These are phyloP conservation scores for Lobophora halterata DNA, from an alignment of 2,888 invertebrate species.

Conservation along the genomic window DNA sequence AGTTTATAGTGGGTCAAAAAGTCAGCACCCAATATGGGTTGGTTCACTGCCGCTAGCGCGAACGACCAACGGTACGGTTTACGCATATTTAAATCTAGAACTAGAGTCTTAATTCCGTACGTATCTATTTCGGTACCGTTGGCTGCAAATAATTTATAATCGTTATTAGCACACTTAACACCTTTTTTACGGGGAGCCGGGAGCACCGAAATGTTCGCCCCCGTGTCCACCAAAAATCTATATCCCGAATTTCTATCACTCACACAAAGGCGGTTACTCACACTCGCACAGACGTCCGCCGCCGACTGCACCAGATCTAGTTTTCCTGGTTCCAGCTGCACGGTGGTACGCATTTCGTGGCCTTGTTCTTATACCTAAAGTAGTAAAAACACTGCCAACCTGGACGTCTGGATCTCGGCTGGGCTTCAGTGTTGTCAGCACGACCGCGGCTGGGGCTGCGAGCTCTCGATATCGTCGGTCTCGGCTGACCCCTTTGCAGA, in stretches of 20 bases:
- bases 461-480: not conserved
- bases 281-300: slow-evolving; percentile 7
- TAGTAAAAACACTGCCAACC: slow-evolving; percentile 14
- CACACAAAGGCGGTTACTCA: slow-evolving; percentile 14
- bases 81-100: slow-evolving; percentile 28
- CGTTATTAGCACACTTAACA: not conserved
- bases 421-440: too few relatives aligned
- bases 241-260: slow-evolving; percentile 9
- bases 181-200: slow-evolving; percentile 6
- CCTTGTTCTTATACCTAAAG: slow-evolving; percentile 9
- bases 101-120: slow-evolving; percentile 20
- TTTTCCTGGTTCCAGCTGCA: slow-evolving; percentile 21
- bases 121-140: slow-evolving; percentile 25
- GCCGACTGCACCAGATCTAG: slow-evolving; percentile 12
- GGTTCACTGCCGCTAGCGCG: slow-evolving; percentile 28
- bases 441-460: not conserved
- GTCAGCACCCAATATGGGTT: slow-evolving; percentile 35
- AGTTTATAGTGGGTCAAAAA: slow-evolving; percentile 30
- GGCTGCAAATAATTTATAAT: slow-evolving; percentile 29
- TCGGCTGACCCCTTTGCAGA: too few relatives aligned
- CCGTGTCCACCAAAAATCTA: slow-evolving; percentile 16
- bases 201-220: slow-evolving; percentile 12
- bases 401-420: not conserved
- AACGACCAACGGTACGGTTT: slow-evolving; percentile 31
- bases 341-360: slow-evolving; percentile 9